phyloP scores from a whole-genome alignment of 2,797 vertebrate species.

The Chaunax sp. region DNA sequence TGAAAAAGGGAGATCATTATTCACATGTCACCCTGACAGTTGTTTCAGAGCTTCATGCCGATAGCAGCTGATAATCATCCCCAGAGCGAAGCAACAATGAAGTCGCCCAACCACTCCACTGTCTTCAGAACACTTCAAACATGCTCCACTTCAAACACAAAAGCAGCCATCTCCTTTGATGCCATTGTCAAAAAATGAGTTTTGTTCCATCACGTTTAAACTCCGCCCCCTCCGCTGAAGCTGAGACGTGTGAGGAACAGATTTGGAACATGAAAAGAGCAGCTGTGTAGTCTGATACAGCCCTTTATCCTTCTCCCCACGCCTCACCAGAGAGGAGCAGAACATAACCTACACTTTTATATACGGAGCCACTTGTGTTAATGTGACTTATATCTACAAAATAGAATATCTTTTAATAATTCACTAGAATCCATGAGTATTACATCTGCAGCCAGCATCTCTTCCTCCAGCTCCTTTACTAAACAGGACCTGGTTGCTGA shows the following conservation, averaged over 20 bases:
- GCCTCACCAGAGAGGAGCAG: conserved; percentile 36
- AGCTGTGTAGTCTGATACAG: conserved; percentile 78
- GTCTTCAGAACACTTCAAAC: conserved; percentile 87
- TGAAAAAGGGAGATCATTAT: conserved; percentile 86
- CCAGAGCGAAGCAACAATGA: conserved; percentile 82
- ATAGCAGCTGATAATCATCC: conserved; percentile 86
- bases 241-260: conserved; percentile 76
- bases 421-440: conserved; percentile 18
- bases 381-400: too few relatives aligned
- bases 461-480: conserved; percentile 60
- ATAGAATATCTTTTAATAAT: too few relatives aligned
- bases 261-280: conserved; percentile 84
- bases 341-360: conserved; percentile 36
- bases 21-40: conserved; percentile 84
- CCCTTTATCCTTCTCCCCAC: conserved; percentile 64
- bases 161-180: conserved; percentile 86
- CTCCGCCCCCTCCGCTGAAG: conserved; percentile 78
- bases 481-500: conserved; percentile 65
- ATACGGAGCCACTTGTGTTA: conserved; percentile 35
- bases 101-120: conserved; percentile 83
- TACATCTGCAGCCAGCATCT: conserved; percentile 28
- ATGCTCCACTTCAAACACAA: conserved; percentile 84
- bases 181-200: conserved; percentile 86
- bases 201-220: conserved; percentile 83
- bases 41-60: conserved; percentile 77